A percentile compares a stretch with the other conserved stretches of the same genome.
Conservation (phyloP, 2,113 vertebrate genomes). For the Chelonoidis abingdonii region DNA sequence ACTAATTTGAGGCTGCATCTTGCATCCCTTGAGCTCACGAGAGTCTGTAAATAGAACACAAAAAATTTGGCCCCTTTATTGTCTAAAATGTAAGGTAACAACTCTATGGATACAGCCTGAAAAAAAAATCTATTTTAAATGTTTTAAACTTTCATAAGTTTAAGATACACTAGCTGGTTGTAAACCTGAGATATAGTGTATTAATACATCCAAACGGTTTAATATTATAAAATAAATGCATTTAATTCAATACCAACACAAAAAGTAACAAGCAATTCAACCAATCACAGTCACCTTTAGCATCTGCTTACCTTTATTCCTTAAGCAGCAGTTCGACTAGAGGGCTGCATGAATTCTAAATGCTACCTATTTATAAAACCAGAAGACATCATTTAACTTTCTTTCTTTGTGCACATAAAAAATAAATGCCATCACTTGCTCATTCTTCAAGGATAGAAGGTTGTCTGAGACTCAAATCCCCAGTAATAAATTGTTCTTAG, state of each 20-base stretch:
- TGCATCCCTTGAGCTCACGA: neutral
- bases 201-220: conserved; percentile 23
- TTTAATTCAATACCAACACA: conserved; percentile 47
- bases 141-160: conserved; percentile 30
- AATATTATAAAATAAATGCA: conserved; percentile 16
- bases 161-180: no score
- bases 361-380: conserved; percentile 17
- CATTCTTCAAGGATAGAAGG: neutral
- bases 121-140: conserved; percentile 35
- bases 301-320: conserved; percentile 29
- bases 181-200: neutral
- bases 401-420: neutral
- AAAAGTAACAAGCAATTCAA: conserved; percentile 33
- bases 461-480: neutral
- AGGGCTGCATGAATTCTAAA: conserved; percentile 38
- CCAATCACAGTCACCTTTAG: neutral
- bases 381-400: neutral
- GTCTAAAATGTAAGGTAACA: neutral
- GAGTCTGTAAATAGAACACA: neutral
- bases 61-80: neutral
- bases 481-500: neutral
- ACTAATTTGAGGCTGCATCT: neutral
- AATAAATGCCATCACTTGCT: neutral
- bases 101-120: neutral
- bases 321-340: conserved; percentile 4